A percentile compares a stretch with the other conserved stretches of the same genome.
These are phyloP conservation scores for Pollenia griseotomentosa DNA, from an alignment of 2,888 invertebrate genomes.

Conservation along the genomic window DNA sequence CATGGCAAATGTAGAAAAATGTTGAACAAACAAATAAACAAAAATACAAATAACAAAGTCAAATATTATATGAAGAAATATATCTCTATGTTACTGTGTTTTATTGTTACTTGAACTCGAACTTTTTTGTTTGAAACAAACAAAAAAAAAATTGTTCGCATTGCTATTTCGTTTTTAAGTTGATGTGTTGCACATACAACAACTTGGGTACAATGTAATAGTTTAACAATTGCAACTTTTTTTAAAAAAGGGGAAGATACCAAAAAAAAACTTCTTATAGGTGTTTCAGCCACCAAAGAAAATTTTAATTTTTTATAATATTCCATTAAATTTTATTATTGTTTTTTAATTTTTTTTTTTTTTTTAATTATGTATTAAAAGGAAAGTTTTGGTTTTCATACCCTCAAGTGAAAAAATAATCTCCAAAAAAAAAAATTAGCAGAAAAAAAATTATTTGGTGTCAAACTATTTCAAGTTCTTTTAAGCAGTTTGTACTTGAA, in stretches of 20 bases:
- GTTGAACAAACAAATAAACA: constrained; percentile 50
- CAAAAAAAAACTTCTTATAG: background rate
- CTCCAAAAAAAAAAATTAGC: too few species aligned
- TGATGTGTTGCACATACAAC: constrained; percentile 40
- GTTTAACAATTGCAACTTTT: constrained; percentile 7
- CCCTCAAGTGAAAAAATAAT: too few species aligned
- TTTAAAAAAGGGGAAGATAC: constrained; percentile 15
- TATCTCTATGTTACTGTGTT: constrained; percentile 71
- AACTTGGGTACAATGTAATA: background rate
- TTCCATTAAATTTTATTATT: too few species aligned
- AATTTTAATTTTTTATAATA: too few species aligned
- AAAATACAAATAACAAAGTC: constrained; percentile 62
- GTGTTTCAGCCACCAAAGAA: too few species aligned
- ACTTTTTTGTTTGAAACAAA: constrained; percentile 75
- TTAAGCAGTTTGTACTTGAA: too few species aligned
- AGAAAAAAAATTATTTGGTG: too few species aligned
- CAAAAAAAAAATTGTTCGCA: constrained; percentile 29
- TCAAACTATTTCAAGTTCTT: too few species aligned
- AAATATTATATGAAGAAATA: constrained; percentile 73
- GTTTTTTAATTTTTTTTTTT: too few species aligned
- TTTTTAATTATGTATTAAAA: too few species aligned
- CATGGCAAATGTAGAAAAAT: constrained; percentile 25
- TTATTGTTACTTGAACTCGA: constrained; percentile 81
- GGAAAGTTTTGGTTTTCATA: too few species aligned
- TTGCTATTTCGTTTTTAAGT: background rate